Evolutionary conservation across 64 coral and sea anemone species (phyloP).

Genomic region (Actinia tenebrosa): DNA sequence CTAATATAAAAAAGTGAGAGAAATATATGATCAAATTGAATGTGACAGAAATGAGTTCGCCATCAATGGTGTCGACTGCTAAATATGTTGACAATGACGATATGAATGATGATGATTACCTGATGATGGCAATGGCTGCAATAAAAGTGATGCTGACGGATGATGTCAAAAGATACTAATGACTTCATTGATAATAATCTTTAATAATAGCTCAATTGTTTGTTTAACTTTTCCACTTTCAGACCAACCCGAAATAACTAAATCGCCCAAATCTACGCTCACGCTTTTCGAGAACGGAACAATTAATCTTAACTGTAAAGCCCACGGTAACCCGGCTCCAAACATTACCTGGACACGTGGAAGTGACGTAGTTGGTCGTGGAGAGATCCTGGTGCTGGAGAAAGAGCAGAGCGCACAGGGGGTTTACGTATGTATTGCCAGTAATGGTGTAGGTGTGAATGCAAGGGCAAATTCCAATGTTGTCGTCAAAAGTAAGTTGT

Average conservation of each 20-base stretch:
- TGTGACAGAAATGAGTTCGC: no score
- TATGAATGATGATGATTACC: no score
- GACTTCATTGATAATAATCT: background rate
- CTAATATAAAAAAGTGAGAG: no score
- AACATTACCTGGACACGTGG: constrained; percentile 5
- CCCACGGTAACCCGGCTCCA: background rate
- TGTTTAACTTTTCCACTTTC: background rate
- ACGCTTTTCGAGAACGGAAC: background rate
- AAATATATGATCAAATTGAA: no score
- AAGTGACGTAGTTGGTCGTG: background rate
- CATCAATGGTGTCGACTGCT: background rate
- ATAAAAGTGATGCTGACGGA: no score
- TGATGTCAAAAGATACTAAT: background rate
- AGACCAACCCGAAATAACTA: background rate
- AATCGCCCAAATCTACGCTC: background rate
- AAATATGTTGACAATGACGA: background rate
- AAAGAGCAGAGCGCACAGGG: background rate
- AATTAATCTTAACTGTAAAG: background rate
- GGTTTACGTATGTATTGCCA: background rate
- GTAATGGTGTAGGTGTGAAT: background rate
- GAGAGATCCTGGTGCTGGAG: background rate
- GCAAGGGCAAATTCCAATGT: background rate
- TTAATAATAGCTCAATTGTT: background rate
- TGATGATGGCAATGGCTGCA: no score
- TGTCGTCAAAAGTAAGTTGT: background rate